Conservation (phyloP, 2,888 invertebrate species). For the Tachina grossa region DNA sequence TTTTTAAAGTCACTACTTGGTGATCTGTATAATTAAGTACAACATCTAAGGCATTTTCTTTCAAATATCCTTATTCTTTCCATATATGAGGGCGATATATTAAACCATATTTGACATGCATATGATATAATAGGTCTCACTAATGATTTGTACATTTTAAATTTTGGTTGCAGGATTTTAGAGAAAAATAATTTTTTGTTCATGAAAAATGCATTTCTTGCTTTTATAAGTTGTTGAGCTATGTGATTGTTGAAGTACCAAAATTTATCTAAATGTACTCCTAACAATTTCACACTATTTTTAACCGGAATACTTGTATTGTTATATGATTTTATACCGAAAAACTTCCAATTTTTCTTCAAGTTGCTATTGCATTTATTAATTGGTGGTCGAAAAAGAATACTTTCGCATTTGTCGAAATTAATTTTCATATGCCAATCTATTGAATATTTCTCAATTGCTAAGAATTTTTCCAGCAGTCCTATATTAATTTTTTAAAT, state of each 20-base stretch:
- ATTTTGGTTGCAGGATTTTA: neutral
- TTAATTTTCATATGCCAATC: conserved; percentile 27
- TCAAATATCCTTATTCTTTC: no score
- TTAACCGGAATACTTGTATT: neutral
- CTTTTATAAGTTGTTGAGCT: neutral
- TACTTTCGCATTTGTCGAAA: conserved; percentile 19
- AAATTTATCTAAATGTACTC: conserved; percentile 12
- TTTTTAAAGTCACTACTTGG: no score
- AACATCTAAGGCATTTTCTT: no score
- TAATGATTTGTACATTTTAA: neutral
- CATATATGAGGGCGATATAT: no score
- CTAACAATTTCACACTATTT: conserved; percentile 8
- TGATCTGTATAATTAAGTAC: no score
- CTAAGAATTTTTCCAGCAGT: neutral
- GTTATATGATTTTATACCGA: neutral
- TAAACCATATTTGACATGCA: no score
- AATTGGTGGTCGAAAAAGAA: neutral
- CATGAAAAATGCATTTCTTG: conserved; percentile 9
- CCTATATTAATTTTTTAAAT: conserved; percentile 16
- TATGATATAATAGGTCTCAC: no score
- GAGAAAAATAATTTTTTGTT: conserved; percentile 7
- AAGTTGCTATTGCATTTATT: conserved; percentile 4
- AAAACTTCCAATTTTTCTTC: neutral
- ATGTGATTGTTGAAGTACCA: conserved; percentile 30
- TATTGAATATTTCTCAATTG: neutral